phyloP scores from a whole-genome alignment of 1,140 invertebrate genomes.

The Drosophila punjabiensis region DNA sequence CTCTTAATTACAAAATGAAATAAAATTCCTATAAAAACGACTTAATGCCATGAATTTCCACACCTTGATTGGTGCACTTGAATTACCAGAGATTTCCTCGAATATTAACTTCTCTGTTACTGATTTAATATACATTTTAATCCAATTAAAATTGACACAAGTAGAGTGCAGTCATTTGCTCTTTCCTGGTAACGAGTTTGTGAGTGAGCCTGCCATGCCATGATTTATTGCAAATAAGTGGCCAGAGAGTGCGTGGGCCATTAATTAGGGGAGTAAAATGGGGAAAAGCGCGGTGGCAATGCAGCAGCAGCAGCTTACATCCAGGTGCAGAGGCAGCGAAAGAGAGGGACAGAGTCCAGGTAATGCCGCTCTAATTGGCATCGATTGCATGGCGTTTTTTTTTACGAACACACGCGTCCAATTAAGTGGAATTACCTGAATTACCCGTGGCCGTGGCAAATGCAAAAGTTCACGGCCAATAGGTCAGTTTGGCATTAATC shows the following conservation, averaged over 20 bases:
- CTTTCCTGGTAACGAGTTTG: background rate
- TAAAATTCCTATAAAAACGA: background rate
- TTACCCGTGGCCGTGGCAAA: slow-evolving; percentile 42
- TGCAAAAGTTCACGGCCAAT: slow-evolving; percentile 71
- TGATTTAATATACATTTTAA: slow-evolving; percentile 6
- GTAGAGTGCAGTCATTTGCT: background rate
- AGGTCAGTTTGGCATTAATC: slow-evolving; percentile 56
- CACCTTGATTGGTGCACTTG: background rate
- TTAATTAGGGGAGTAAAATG: slow-evolving; percentile 15
- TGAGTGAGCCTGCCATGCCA: background rate
- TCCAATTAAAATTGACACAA: slow-evolving; percentile 1
- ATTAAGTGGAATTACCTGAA: slow-evolving; percentile 60
- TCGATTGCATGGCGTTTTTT: slow-evolving; percentile 55
- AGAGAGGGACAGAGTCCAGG: background rate
- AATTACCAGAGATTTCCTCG: background rate
- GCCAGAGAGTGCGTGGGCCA: slow-evolving; percentile 1
- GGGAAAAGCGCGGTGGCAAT: background rate
- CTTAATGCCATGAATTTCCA: background rate
- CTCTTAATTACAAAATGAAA: too few relatives aligned
- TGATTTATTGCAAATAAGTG: background rate
- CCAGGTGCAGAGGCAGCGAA: background rate
- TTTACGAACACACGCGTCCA: slow-evolving; percentile 17
- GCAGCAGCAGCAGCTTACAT: slow-evolving; percentile 16
- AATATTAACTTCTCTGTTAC: background rate
- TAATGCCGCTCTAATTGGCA: slow-evolving; percentile 58